A percentile compares a stretch with the other conserved stretches of the same genome.
phyloP scores from a whole-genome alignment of 2,888 invertebrate genomes.

The Cryptus viduatorius region DNA sequence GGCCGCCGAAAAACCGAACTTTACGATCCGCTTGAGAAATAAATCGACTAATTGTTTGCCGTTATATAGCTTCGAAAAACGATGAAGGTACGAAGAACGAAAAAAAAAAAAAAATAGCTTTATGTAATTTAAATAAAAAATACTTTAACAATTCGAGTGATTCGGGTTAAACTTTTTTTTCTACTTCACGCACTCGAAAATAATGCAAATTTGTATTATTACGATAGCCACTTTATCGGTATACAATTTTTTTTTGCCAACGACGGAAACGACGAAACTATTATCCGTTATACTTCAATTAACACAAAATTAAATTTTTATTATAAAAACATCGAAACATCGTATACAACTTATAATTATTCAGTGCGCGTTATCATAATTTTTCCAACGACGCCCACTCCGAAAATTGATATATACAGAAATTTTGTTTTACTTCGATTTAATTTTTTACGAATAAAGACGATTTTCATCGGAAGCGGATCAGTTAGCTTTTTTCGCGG shows the following conservation, averaged over 20 bases:
- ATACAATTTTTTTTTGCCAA: too few relatives aligned
- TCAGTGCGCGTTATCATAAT: not conserved
- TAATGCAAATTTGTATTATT: too few relatives aligned
- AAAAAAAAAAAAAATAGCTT: not conserved
- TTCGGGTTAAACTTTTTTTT: too few relatives aligned
- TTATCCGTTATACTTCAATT: too few relatives aligned
- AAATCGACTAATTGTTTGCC: constrained; percentile 29
- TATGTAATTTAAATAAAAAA: too few relatives aligned
- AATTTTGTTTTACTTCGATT: not conserved
- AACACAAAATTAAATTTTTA: too few relatives aligned
- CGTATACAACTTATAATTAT: too few relatives aligned
- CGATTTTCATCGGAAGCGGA: constrained; percentile 53
- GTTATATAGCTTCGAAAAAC: not conserved
- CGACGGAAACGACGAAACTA: too few relatives aligned
- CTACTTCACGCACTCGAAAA: too few relatives aligned
- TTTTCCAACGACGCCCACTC: not conserved
- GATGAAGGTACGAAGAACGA: not conserved
- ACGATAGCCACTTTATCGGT: too few relatives aligned
- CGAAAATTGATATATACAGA: not conserved
- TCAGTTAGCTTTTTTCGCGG: constrained; percentile 55
- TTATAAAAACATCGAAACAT: too few relatives aligned
- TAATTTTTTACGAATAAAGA: constrained; percentile 19
- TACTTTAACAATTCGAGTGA: too few relatives aligned
- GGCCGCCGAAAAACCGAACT: constrained; percentile 16
- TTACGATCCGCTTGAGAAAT: constrained; percentile 20